Conservation (phyloP, 2,888 invertebrate species). For the Nomada ferruginata region DNA sequence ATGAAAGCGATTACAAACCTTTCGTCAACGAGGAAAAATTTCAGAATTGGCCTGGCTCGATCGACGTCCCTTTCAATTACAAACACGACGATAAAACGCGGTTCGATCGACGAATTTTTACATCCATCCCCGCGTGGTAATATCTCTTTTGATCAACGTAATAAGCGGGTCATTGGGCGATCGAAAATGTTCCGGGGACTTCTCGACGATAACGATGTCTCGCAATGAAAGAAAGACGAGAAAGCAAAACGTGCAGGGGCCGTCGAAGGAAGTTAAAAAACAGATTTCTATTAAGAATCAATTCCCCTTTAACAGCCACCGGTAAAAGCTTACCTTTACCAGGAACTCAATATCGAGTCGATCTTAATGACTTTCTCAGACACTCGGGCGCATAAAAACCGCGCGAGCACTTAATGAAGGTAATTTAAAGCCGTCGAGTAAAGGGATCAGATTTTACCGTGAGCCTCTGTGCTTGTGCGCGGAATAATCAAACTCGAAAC, state of each 20-base stretch:
- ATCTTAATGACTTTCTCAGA: conserved; percentile 55
- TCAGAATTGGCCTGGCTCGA: neutral
- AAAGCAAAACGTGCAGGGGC: neutral
- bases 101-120: neutral
- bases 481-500: conserved; percentile 56
- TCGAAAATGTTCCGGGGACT: conserved; percentile 19
- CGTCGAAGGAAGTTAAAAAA: neutral
- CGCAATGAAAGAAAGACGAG: neutral
- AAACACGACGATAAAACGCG: neutral
- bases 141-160: neutral
- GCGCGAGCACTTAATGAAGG: conserved; percentile 65
- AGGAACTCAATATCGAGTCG: conserved; percentile 40
- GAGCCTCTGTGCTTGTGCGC: conserved; percentile 45
- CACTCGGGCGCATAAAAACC: conserved; percentile 54
- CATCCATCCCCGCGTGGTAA: neutral
- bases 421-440: conserved; percentile 70
- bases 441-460: conserved; percentile 70
- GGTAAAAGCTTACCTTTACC: conserved; percentile 34
- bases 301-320: conserved; percentile 38
- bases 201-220: conserved; percentile 10
- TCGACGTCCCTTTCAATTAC: neutral
- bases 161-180: conserved; percentile 24
- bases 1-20: conserved; percentile 62
- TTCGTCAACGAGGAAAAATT: conserved; percentile 49
- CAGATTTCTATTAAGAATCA: conserved; percentile 61